phyloP scores from a whole-genome alignment of 2,797 vertebrate genomes.

The Sebastiscus tertius region DNA sequence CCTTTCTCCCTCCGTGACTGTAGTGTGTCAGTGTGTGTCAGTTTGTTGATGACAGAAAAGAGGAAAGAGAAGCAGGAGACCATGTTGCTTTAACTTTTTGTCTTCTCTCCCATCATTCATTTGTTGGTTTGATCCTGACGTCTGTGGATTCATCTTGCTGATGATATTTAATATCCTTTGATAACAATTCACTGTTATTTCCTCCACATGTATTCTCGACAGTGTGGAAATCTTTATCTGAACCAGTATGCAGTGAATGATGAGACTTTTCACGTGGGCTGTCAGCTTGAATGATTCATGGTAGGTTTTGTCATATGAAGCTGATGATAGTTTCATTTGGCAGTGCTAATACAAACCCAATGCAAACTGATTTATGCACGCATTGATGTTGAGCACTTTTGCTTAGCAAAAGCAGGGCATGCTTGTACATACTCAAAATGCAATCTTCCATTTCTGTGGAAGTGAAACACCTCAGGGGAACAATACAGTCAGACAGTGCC shows the following conservation, averaged over 20 bases:
- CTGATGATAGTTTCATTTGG: neutral
- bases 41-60: slow-evolving; percentile 21
- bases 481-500: neutral
- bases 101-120: neutral
- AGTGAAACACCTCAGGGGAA: neutral
- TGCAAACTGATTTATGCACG: neutral
- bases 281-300: neutral
- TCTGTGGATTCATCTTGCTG: neutral
- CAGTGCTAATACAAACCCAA: neutral
- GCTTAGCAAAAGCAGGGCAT: neutral
- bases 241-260: neutral
- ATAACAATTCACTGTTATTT: neutral
- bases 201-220: too few species aligned
- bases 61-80: neutral
- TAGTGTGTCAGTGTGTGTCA: slow-evolving; percentile 24
- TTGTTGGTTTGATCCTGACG: neutral
- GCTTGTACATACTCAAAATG: neutral
- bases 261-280: neutral
- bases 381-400: neutral
- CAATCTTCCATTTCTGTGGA: neutral
- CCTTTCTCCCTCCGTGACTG: slow-evolving; percentile 55
- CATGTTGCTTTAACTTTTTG: neutral
- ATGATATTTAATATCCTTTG: neutral
- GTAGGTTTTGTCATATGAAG: neutral
- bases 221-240: neutral